A percentile compares a stretch with the other conserved stretches of the same genome.
These are phyloP conservation scores for Notothenia coriiceps DNA, from an alignment of 2,113 vertebrate genomes.

Conservation along the genomic window DNA sequence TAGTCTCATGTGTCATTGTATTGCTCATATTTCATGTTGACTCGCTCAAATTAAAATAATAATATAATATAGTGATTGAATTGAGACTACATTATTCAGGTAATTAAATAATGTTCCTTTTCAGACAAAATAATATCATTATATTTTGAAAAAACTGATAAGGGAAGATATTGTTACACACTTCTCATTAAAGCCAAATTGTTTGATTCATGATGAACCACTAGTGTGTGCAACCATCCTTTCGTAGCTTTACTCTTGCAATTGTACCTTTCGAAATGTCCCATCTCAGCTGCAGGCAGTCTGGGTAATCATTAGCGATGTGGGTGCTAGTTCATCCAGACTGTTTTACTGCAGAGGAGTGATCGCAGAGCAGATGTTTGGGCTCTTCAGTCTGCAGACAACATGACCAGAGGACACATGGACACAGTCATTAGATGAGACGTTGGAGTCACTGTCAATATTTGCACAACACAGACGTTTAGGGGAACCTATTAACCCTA, in stretches of 20 bases:
- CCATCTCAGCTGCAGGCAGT: conserved; percentile 24
- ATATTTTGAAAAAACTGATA: conserved; percentile 19
- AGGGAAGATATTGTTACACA: conserved; percentile 22
- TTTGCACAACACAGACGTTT: conserved; percentile 70
- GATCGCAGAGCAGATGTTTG: conserved; percentile 52
- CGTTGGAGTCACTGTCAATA: conserved; percentile 72
- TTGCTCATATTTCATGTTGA: conserved; percentile 37
- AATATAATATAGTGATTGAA: conserved; percentile 20
- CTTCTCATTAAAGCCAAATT: conserved; percentile 18
- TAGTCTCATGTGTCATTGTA: not conserved
- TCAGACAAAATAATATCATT: conserved; percentile 24
- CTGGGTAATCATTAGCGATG: conserved; percentile 47
- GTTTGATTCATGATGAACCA: conserved; percentile 1
- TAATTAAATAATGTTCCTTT: conserved; percentile 36
- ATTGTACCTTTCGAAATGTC: not conserved
- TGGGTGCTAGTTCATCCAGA: conserved; percentile 32
- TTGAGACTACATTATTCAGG: conserved; percentile 20
- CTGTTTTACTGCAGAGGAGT: conserved; percentile 19
- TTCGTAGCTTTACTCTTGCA: conserved; percentile 2
- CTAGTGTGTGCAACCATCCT: not conserved
- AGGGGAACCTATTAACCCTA: conserved; percentile 64
- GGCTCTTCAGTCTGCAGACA: conserved; percentile 21
- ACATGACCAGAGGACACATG: conserved; percentile 44
- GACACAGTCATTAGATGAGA: conserved; percentile 53
- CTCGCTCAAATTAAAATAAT: conserved; percentile 17